Base-by-base conservation (phyloP, 2,888 invertebrate genomes). In the Eupithecia subfuscata region DNA sequence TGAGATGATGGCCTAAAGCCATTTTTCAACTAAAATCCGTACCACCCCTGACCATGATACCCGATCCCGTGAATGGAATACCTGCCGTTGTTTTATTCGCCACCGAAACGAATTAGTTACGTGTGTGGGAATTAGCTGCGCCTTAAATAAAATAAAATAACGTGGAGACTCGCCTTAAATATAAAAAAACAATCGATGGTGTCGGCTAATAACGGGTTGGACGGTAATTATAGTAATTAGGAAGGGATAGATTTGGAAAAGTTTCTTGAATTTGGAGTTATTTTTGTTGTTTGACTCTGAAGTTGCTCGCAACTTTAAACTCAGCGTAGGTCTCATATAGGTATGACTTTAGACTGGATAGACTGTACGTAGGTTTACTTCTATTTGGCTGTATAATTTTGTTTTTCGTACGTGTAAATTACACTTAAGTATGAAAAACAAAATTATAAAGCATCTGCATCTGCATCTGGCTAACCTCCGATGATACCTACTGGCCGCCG, bases 71-170 rank as follows among this genome's bases (percentile, higher is more conserved):
- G 74, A 74, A 74, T 74, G 76, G 30, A 72, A 75, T 70, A 74
- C 43, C 71, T 45, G 37, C 18, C 12, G 52, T 76, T 74, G 68
- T 76, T 74, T 76, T 76, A 87, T 89, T 84, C 82, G 72, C 70
- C 68, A 74, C 78, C 73, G 70, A 22, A 37, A 60, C 76, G 69
- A 74, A 76, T 76, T 71, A 45, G 56, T 76, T 22, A 73, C 71
- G 71, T 69, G 70, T 73, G 71, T 43, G 74, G 76, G 74, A 75
- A 73, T 76, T 70, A 30, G 71, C 68, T 60, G 67, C 79, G 71
- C 70, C 69, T 75, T 67, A 68, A 70, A 48, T 40, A 73, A 76
- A 73, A 75, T 71, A 75, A 43, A 71, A 69, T 34, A 64, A 9
- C 9, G 8, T 7, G 40, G 37, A 40, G 68, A 68, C 68, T 68